Percentiles rank a stretch among this genome's conserved stretches.
phyloP scores from a whole-genome alignment of 2,113 vertebrate species.

The Ifrita kowaldi region DNA sequence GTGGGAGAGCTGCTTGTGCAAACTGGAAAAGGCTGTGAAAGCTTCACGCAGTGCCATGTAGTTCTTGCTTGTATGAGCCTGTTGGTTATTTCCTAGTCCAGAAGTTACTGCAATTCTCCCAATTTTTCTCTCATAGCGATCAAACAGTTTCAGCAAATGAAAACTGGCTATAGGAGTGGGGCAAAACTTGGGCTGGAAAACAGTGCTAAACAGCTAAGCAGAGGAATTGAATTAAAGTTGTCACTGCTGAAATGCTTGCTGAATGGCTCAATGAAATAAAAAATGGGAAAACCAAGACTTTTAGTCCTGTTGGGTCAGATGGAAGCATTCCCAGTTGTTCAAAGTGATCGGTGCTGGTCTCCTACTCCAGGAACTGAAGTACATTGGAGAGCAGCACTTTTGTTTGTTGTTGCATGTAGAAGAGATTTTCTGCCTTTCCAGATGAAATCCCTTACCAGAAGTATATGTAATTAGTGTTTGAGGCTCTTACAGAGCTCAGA shows the following conservation, averaged over 20 bases:
- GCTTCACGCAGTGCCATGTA: not conserved
- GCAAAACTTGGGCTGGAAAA: not conserved
- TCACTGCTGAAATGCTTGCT: not conserved
- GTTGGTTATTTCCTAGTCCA: not conserved
- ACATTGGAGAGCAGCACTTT: not conserved
- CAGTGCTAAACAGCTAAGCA: not conserved
- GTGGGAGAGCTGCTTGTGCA: not conserved
- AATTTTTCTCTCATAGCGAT: not conserved
- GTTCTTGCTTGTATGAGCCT: not conserved
- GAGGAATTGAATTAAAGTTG: not conserved
- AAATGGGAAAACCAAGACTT: not conserved
- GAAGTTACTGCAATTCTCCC: not conserved
- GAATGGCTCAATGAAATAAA: not conserved
- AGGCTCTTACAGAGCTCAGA: not conserved
- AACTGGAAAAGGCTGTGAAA: not conserved
- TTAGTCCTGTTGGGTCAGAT: not conserved
- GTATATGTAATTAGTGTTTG: not conserved
- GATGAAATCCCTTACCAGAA: not conserved
- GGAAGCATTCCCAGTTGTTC: not conserved
- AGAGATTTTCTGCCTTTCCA: not conserved
- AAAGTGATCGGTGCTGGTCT: not conserved
- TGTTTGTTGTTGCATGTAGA: not conserved
- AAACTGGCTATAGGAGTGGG: not conserved
- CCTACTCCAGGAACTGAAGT: not conserved
- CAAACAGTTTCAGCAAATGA: not conserved